Conservation (phyloP, 2,113 vertebrate species). For the Passer domesticus region DNA sequence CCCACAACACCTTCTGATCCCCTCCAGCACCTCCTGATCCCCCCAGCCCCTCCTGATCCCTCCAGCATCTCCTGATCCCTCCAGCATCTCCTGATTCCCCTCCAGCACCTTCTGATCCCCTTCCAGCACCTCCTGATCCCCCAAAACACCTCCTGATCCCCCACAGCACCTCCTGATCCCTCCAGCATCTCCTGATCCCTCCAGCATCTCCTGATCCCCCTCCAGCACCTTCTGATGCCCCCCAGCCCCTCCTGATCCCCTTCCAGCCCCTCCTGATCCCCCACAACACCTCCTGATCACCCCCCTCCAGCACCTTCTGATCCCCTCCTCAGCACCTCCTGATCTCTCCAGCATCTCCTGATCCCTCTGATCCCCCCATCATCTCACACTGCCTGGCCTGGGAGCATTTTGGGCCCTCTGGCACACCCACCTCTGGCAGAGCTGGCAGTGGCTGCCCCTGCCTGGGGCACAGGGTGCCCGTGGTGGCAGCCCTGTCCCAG, state of each 20-base stretch:
- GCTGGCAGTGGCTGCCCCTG: neutral
- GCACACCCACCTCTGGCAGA: accelerated
- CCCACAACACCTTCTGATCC: no score
- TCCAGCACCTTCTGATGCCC: neutral
- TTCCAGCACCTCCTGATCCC: neutral
- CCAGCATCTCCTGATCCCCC: neutral
- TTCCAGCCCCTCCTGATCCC: neutral
- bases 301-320: neutral
- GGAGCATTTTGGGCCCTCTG: neutral
- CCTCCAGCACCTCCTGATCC: neutral
- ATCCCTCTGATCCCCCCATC: neutral
- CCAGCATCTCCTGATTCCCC: no score
- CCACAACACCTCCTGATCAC: neutral
- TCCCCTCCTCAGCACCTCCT: no score
- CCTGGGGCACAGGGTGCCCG: accelerated
- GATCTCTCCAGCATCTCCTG: neutral
- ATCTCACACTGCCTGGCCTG: accelerated
- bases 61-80: neutral
- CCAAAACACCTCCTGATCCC: neutral
- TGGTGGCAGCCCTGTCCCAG: neutral
- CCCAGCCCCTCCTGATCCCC: neutral
- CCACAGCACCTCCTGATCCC: neutral
- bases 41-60: neutral
- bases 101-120: neutral
- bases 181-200: neutral